Evolutionary conservation across 2,797 vertebrate species (phyloP).

Genomic region (Pachyuromys duprasi): DNA sequence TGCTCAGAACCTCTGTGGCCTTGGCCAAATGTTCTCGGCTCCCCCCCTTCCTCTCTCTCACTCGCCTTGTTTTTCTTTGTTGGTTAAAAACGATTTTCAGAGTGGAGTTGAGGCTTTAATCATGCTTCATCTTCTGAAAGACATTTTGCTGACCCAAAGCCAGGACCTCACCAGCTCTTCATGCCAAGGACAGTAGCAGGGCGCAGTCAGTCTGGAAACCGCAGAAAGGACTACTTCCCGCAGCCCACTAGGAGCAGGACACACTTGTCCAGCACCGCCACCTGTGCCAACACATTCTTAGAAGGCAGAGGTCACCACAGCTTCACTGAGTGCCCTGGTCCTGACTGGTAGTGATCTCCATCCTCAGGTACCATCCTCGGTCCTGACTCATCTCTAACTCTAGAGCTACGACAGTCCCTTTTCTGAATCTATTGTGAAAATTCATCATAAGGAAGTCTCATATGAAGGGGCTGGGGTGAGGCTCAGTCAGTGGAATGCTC

Average conservation of each 20-base stretch:
- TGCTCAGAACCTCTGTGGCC: neutral
- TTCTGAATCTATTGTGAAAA: neutral
- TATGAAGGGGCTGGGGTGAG: too few species aligned
- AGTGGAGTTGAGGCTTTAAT: neutral
- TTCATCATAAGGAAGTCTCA: neutral
- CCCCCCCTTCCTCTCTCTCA: neutral
- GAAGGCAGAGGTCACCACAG: too few species aligned
- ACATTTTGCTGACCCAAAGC: neutral
- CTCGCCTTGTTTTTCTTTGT: neutral
- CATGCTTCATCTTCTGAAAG: neutral
- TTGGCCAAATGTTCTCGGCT: neutral
- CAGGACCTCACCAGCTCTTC: neutral
- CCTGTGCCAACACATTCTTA: neutral
- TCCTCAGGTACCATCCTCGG: neutral
- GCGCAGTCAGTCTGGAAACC: fast-evolving
- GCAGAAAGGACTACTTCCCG: neutral
- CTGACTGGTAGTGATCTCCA: neutral
- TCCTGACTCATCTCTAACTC: neutral
- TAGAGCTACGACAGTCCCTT: neutral
- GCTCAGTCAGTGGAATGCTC: neutral
- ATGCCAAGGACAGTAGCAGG: neutral
- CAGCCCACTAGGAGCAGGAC: fast-evolving
- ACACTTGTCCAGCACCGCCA: fast-evolving
- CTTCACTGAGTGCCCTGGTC: fast-evolving
- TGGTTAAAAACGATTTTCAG: neutral